Percentiles rank a stretch among this genome's conserved stretches.
Evolutionary conservation across 2,797 vertebrate genomes (phyloP).

Genomic region (Enteromius mattozi): DNA sequence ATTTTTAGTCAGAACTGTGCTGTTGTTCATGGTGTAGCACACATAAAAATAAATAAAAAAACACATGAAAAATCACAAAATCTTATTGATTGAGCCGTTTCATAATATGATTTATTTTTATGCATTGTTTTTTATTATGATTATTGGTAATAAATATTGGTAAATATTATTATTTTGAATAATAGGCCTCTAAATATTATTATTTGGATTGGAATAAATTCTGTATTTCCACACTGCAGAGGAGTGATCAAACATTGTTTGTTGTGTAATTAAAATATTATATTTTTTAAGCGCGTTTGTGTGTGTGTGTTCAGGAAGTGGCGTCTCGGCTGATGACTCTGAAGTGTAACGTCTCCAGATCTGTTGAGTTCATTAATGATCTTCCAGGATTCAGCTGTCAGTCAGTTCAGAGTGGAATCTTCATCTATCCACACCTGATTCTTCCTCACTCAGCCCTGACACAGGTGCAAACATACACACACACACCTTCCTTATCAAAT

Average conservation of each 20-base stretch:
- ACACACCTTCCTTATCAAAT: neutral
- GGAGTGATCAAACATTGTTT: neutral
- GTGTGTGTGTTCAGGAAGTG: conserved; percentile 66
- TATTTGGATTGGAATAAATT: neutral
- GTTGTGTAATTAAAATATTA: neutral
- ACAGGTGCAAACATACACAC: conserved; percentile 20
- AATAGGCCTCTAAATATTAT: neutral
- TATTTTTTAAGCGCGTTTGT: neutral
- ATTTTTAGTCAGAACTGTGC: too few relatives aligned
- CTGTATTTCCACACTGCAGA: neutral
- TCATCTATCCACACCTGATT: conserved; percentile 68
- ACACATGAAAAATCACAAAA: too few relatives aligned
- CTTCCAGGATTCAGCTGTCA: conserved; percentile 73
- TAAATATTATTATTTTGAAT: neutral
- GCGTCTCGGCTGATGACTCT: conserved; percentile 54
- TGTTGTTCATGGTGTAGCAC: neutral
- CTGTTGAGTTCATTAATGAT: conserved; percentile 62
- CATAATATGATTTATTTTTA: neutral
- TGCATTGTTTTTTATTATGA: neutral
- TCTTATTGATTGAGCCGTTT: too few relatives aligned
- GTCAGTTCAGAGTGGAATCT: conserved; percentile 69
- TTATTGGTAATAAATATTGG: neutral
- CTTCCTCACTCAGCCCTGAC: conserved; percentile 34
- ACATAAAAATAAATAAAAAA: too few relatives aligned
- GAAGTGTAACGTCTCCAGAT: conserved; percentile 64